Evolutionary conservation across 2,888 invertebrate species (phyloP).

Genomic region (Heteropelma amictum): DNA sequence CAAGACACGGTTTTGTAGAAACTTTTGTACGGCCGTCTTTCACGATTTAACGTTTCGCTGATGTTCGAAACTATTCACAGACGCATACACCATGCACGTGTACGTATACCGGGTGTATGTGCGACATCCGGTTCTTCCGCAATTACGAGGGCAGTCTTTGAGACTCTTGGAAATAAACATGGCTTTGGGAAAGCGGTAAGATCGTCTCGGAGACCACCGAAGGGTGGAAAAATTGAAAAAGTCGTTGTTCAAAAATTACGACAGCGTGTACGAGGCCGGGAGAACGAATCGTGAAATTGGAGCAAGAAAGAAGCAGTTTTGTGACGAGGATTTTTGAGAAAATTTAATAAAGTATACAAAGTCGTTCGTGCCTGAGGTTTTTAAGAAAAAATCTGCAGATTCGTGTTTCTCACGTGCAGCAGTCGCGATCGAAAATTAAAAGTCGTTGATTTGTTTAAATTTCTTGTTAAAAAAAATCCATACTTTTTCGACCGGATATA

Average conservation of each 20-base stretch:
- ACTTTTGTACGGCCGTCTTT: conserved; percentile 18
- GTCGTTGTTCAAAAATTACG: conserved; percentile 69
- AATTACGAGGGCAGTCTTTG: background rate
- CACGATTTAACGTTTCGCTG: conserved; percentile 46
- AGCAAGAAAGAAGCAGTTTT: background rate
- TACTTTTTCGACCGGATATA: too few species aligned
- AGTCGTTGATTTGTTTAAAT: too few species aligned
- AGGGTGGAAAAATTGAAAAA: conserved; percentile 51
- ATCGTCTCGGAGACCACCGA: conserved; percentile 13
- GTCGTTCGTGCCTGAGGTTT: too few species aligned
- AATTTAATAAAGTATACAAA: too few species aligned
- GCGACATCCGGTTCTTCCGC: background rate
- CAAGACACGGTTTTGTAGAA: conserved; percentile 7
- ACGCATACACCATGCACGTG: background rate
- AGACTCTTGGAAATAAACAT: conserved; percentile 19
- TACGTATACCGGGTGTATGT: conserved; percentile 19
- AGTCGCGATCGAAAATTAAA: too few species aligned
- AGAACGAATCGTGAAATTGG: conserved; percentile 49
- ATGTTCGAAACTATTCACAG: conserved; percentile 2
- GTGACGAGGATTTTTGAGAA: conserved; percentile 12
- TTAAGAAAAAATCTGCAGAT: too few species aligned
- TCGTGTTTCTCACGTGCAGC: too few species aligned
- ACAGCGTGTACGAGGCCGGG: conserved; percentile 43
- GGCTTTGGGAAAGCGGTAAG: conserved; percentile 15
- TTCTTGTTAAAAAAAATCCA: too few species aligned